Base-by-base conservation (phyloP, 2,113 vertebrate genomes). In the Siniperca chuatsi region DNA sequence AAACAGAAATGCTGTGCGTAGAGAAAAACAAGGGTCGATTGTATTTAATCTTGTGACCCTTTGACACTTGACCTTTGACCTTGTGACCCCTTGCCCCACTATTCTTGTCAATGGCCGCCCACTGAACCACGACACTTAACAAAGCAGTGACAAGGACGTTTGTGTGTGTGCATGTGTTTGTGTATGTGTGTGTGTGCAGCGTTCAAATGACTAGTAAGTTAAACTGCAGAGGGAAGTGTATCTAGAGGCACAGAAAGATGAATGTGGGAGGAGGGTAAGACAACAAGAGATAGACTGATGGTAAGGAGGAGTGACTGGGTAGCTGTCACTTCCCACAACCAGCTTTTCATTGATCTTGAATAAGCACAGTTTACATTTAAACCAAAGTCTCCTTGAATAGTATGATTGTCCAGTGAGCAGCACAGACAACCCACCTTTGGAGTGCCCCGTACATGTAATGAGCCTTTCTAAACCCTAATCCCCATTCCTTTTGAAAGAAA, bases 51-150 rank as follows among this genome's bases (percentile, higher is more conserved):
- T 68, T 23, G 62, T 80, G 52, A 84, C 82, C 75, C 20, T 35
- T 9, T 89, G 85, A 92, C 85, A 81, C 71, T 79, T 86, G 83
- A 89, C 81, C 81, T 92, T 77, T 93, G 80, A 86, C 78, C 83
- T 46, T 42, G 18, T 79, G 82, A 88, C 90, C 86, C 52, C 33
- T 69, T 73, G 62, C n/a, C 71, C 65, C 73, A 70, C 58, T 12
- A 20, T 62, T 73, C 54, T 67, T 83, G 29, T 29, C 29, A 89
- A 87, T 58, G 73, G 79, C 54, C 0, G 15, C 62, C 44, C 23
- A 15, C 40, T 58, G 70, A 90, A 74, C 71, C 68, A 37, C n/a
- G 13, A 76, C 42, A 16, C 58, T 40, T 35, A 52, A 79, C 70
- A 91, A 85, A 67, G 52, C 69, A 23, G 50, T 69, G 79, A 60